Conservation (phyloP, 2,113 vertebrate species). For the Periophthalmus modestus region DNA sequence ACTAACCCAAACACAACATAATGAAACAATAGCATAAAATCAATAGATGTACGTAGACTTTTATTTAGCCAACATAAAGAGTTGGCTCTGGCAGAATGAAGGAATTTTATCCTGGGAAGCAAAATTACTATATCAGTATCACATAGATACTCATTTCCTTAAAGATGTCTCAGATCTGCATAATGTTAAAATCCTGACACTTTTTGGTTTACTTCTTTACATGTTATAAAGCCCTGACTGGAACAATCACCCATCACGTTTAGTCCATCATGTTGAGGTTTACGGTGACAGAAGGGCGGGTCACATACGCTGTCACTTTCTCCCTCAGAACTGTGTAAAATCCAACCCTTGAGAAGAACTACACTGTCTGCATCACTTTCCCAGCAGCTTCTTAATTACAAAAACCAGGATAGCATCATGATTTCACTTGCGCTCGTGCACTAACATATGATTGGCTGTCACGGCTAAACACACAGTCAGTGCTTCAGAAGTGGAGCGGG, state of each 20-base stretch:
- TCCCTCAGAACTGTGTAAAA: constrained; percentile 29
- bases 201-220: neutral
- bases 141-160: neutral
- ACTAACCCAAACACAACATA: too few relatives aligned
- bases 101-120: neutral
- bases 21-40: neutral
- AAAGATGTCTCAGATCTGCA: neutral
- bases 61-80: neutral
- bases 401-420: constrained; percentile 34
- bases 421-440: constrained; percentile 40
- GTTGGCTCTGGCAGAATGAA: too few relatives aligned
- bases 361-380: neutral
- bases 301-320: constrained; percentile 50
- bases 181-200: neutral
- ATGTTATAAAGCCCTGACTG: neutral
- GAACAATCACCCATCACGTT: neutral
- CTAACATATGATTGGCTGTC: constrained; percentile 64
- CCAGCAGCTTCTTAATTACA: constrained; percentile 3
- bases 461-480: constrained; percentile 58
- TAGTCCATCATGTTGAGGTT: neutral
- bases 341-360: constrained; percentile 20
- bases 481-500: constrained; percentile 43
- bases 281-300: constrained; percentile 38
- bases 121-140: too few relatives aligned
- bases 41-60: neutral